A percentile compares a stretch with the other conserved stretches of the same genome.
phyloP scores from a whole-genome alignment of 1,140 invertebrate genomes.

The Lepidostoma basale region DNA sequence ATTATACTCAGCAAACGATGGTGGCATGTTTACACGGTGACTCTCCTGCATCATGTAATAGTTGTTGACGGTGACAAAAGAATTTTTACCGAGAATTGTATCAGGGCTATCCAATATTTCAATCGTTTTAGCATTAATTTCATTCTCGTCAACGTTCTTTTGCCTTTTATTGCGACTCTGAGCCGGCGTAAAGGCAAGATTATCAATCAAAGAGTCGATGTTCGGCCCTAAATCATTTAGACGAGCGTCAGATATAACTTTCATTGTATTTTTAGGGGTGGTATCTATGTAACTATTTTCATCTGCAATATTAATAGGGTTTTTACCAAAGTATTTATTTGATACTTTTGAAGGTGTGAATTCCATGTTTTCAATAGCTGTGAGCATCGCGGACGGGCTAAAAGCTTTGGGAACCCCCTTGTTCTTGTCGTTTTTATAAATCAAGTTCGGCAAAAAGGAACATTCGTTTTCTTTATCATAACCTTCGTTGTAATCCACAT shows the following conservation, averaged over 20 bases:
- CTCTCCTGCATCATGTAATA: slow-evolving; percentile 2
- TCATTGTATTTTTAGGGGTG: neutral
- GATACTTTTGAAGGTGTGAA: slow-evolving; percentile 21
- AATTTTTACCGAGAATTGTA: neutral
- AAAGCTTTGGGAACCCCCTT: neutral
- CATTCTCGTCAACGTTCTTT: neutral
- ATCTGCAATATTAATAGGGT: neutral
- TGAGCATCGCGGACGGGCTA: slow-evolving; percentile 24
- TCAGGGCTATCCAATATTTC: neutral
- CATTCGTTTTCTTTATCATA: slow-evolving; percentile 19
- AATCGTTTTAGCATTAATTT: neutral
- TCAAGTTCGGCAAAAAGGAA: neutral
- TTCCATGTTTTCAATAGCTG: slow-evolving; percentile 38
- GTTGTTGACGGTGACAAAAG: slow-evolving; percentile 1
- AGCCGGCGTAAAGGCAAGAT: slow-evolving; percentile 34
- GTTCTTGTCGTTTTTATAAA: neutral
- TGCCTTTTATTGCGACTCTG: slow-evolving; percentile 6
- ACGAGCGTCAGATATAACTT: too few species aligned
- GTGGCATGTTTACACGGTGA: neutral
- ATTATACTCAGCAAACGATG: neutral
- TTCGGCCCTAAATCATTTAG: slow-evolving; percentile 5
- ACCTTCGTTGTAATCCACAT: neutral
- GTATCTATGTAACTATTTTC: neutral
- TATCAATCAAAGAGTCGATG: slow-evolving; percentile 23
- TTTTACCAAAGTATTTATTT: neutral